A percentile compares a stretch with the other conserved stretches of the same genome.
phyloP scores from a whole-genome alignment of 2,888 invertebrate genomes.

The Erebia epiphron region DNA sequence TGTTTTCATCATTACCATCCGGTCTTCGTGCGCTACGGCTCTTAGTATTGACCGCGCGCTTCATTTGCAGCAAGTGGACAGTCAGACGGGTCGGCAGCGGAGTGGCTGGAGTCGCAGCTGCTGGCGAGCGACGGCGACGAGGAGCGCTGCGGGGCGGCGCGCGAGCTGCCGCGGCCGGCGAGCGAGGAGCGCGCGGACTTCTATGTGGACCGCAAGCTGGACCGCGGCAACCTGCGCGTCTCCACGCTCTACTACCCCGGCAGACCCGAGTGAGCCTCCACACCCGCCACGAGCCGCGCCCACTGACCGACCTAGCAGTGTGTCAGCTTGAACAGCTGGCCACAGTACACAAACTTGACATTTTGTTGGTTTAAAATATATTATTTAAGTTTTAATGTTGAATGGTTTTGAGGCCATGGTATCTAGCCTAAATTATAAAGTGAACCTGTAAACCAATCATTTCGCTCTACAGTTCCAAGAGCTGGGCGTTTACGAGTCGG shows the following conservation, averaged over 20 bases:
- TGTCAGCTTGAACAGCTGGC: too few species aligned
- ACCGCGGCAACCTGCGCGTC: conserved; percentile 82
- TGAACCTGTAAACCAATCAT: too few species aligned
- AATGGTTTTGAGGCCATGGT: too few species aligned
- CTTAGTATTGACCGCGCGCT: background rate
- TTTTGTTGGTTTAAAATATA: too few species aligned
- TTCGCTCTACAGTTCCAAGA: too few species aligned
- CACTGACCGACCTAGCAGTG: too few species aligned
- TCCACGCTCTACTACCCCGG: conserved; percentile 85
- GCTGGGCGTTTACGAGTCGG: too few species aligned
- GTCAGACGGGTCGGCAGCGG: background rate
- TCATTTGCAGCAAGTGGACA: background rate
- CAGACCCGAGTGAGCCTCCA: conserved; percentile 77
- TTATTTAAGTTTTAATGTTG: too few species aligned
- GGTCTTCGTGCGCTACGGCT: background rate
- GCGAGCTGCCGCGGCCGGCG: background rate
- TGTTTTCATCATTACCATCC: background rate
- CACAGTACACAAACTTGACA: too few species aligned
- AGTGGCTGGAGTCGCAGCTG: conserved; percentile 4
- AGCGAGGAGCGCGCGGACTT: conserved; percentile 59
- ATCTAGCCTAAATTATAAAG: too few species aligned
- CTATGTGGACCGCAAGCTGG: conserved; percentile 83
- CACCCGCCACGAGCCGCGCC: background rate
- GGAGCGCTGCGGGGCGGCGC: conserved; percentile 40
- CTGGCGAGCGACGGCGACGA: conserved; percentile 50